phyloP scores from a whole-genome alignment of 2,797 vertebrate species.

The Tenualosa thibaudeaui region DNA sequence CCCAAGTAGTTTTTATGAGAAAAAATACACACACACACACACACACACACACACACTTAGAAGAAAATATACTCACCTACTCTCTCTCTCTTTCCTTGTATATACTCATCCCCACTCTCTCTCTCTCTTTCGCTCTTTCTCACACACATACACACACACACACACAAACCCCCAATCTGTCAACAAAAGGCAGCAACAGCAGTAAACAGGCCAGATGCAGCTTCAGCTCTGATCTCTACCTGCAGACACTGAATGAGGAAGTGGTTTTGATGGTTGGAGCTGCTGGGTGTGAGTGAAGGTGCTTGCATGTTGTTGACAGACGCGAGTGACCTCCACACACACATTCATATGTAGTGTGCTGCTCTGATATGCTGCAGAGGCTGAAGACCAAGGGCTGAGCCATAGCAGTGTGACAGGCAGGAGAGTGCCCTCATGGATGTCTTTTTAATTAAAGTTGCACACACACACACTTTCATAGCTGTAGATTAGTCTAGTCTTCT shows the following conservation, averaged over 20 bases:
- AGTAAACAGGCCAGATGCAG: background rate
- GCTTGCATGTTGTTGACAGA: no score
- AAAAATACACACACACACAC: background rate
- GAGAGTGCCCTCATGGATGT: background rate
- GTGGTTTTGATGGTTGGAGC: background rate
- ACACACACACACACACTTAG: no score
- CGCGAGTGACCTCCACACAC: background rate
- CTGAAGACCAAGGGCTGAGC: background rate
- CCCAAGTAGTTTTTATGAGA: conserved; percentile 31
- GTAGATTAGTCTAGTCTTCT: background rate
- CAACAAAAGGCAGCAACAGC: background rate
- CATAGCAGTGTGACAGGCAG: background rate
- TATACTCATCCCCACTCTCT: no score
- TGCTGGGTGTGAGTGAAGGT: no score
- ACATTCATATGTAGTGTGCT: background rate
- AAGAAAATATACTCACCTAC: no score
- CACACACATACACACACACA: background rate
- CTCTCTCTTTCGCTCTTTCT: no score
- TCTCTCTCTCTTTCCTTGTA: no score
- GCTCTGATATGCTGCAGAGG: background rate
- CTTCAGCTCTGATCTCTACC: background rate
- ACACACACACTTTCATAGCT: no score
- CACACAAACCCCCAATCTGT: background rate
- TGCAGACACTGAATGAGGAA: background rate
- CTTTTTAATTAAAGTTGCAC: background rate